These are phyloP conservation scores for Mamestra brassicae DNA, from an alignment of 2,888 invertebrate species.

Conservation along the genomic window DNA sequence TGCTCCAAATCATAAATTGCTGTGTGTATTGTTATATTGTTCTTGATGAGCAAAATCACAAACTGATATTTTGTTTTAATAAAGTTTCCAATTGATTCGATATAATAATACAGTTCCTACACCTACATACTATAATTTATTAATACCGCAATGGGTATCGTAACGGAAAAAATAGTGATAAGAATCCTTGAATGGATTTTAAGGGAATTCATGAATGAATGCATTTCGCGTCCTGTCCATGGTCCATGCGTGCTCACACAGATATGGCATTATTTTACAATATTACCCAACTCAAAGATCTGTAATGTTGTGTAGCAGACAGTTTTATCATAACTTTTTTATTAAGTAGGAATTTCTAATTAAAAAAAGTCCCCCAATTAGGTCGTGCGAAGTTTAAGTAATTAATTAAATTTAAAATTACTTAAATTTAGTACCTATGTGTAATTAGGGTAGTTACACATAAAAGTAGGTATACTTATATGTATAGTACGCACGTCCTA, in stretches of 20 bases:
- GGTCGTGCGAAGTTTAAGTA: too few relatives aligned
- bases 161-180: conserved; percentile 64
- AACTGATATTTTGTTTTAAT: neutral
- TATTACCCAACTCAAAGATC: neutral
- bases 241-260: conserved; percentile 18
- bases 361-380: too few relatives aligned
- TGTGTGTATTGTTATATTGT: neutral
- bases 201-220: conserved; percentile 64
- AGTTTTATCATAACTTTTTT: neutral
- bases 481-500: too few relatives aligned
- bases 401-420: too few relatives aligned
- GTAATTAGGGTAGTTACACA: too few relatives aligned
- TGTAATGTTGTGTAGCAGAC: neutral
- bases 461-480: too few relatives aligned
- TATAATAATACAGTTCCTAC: conserved; percentile 24
- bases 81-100: neutral
- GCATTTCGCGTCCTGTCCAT: conserved; percentile 42
- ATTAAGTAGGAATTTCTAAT: too few relatives aligned
- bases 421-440: too few relatives aligned
- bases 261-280: conserved; percentile 24
- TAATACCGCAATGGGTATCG: conserved; percentile 40
- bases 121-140: conserved; percentile 42
- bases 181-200: conserved; percentile 61
- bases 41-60: neutral
- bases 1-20: too few relatives aligned